Evolutionary conservation across 2,888 invertebrate genomes (phyloP), one percentile per base, ranked within the genome.

Genomic region (Leptura quadrifasciata): DNA sequence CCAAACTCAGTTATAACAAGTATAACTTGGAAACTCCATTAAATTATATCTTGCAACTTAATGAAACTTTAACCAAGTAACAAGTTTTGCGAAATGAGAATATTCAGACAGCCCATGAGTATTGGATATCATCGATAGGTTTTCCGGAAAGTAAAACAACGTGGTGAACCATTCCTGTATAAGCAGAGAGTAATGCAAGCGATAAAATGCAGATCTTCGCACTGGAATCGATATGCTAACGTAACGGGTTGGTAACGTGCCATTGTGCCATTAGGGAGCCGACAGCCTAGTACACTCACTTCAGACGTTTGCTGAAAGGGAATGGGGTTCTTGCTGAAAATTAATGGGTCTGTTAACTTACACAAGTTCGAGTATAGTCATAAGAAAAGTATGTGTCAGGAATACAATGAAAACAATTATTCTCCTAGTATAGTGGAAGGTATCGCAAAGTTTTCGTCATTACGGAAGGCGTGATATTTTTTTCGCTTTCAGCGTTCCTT

Each of bases 141-240:
- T 69, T 77, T 70, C 58, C 72, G 64, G 64, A 39, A 69, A 77
- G 67, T 64, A 54, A 77, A 69, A 63, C 39, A 55, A 58, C 57
- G 39, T 35, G 68, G 74, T 39, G 73, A 75, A 74, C 70, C 73
- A 57, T 21, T 57, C 21, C 20, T 10, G 57, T 24, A 24, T 27
- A n/a, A 47, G 47, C 47, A 47, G n/a, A 2, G 47, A 47, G 47
- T 47, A 47, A 47, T 47, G 47, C 12, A 47, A 54, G 24, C 35
- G 64, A 70, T 73, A 65, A 72, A 77, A 77, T 77, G 77, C 77
- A 75, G 77, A 75, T 69, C 73, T 58, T 73, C 39, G 54, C 61
- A 31, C 47, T 47, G 54, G 57, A 77, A 77, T 77, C 77, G 75
- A 77, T 77, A 77, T 47, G 47, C n/a, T 47, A 47, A 47, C 47